phyloP scores from a whole-genome alignment of 2,113 vertebrate genomes.

The Meles meles region DNA sequence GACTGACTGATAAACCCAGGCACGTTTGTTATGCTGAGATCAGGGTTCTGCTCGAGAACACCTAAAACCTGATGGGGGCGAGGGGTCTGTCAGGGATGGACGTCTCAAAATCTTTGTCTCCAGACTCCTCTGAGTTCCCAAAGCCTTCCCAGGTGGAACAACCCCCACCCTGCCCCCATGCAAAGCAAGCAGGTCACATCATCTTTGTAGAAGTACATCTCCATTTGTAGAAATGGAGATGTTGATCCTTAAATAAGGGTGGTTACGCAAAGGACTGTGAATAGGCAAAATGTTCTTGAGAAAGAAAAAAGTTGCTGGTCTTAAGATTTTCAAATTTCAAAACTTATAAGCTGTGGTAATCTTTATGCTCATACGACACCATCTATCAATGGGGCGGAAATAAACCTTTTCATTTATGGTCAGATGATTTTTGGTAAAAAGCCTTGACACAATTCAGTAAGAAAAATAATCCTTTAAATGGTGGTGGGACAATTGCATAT shows the following conservation, averaged over 20 bases:
- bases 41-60: background rate
- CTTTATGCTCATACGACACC: too few species aligned
- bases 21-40: background rate
- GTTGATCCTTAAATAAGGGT: background rate
- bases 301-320: background rate
- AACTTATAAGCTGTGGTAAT: background rate
- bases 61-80: background rate
- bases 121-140: background rate
- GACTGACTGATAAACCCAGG: background rate
- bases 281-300: background rate
- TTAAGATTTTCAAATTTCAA: background rate
- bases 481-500: background rate
- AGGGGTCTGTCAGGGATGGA: background rate
- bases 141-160: background rate
- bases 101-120: background rate
- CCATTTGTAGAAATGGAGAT: background rate
- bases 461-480: background rate
- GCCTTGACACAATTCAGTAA: background rate
- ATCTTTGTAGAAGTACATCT: background rate
- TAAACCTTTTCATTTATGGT: background rate
- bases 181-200: background rate
- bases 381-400: background rate
- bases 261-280: background rate
- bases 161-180: background rate
- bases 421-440: background rate